Evolutionary conservation across 2,113 vertebrate genomes (phyloP), one percentile per base, ranked within the genome.

Genomic region (Odontophorus gujanensis): DNA sequence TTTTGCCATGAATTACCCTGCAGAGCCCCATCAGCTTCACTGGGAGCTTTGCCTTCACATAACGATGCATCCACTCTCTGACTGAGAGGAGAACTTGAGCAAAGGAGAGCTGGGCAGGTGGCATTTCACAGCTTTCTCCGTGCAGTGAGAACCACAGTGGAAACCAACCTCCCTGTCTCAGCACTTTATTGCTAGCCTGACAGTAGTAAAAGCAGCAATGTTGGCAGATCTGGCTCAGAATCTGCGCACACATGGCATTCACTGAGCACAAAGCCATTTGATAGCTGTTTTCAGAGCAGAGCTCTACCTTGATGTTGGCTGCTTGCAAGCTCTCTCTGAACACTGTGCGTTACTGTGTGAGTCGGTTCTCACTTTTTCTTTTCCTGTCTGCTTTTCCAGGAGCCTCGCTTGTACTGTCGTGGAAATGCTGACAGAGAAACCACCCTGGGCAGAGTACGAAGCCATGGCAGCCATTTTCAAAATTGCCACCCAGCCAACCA

Each of bases 381-480:
- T 67, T 25, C 40, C 81, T 8, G 4, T 90, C 50, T 97, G n/a
- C 86, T 71, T 95, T 50, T 88, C 17, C 93, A 99, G 99, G 99
- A 99, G 99, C 95, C 98, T 99, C 2, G 99, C 98, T 87, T 99
- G 99, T 90, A 99, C 99, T 3, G 99, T 99, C 93, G 99, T 99
- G 81, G 99, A 99, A 94, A 99, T 99, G 99, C 96, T 99, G 97
- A 99, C 99, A 7, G 99, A 99, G 97, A 99, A 99, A 79, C 99
- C 99, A 22, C 99, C 99, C 2, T 99, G 99, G 99, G 99, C 99
- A 53, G 99, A 99, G 95, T 99, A 98, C 61, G 99, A 99, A 95
- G 99, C 99, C 93, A 99, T 99, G 99, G 99, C 99, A 0, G 99
- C 99, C 90, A 99, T 99, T 91, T 99, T 99, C 97, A 99, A 99